Base-by-base conservation (phyloP, 2,888 invertebrate species). In the Cabera pusaria region DNA sequence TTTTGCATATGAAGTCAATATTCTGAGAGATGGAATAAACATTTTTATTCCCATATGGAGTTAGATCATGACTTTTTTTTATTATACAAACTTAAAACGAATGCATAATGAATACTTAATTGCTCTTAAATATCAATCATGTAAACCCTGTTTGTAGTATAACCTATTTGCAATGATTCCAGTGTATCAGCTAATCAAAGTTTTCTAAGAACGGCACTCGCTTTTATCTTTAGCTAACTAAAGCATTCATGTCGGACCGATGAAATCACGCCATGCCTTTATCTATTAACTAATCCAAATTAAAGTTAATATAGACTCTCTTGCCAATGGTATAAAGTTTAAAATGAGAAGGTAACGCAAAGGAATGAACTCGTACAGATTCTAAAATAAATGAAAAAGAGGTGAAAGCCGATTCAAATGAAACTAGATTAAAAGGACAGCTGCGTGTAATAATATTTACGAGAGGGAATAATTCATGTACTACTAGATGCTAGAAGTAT, bases 151-250 rank as follows among this genome's bases (percentile, higher is more conserved):
- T n/a, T n/a, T n/a, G n/a, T n/a, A n/a, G n/a, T 8, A 0, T 8
- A 29, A 14, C 6, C 16, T 21, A 39, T 44, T 39, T 25, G 31
- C 46, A 44, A 25, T 32, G 33, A 37, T 40, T 42, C 20, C 35
- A 44, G 37, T 35, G 23, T 43, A 45, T 45, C 46, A 40, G 23
- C 42, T 37, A 42, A 49, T 49, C 37, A 44, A 37, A 32, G 17
- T 12, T 20, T 52, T 37, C 44, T 12, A 7, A 33, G 49, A 52
- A 52, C 22, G 6, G 17, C 34, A 21, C 5, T 24, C 28, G 32
- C 49, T 44, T 51, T 52, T 49, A 52, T 52, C 52, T 50, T 38
- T 43, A 22, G 36, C 28, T 40, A 40, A 40, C 44, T 17, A 34
- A 40, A 42, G 39, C 29, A 44, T 41, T 46, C 33, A 33, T 39